phyloP scores from a whole-genome alignment of 1,140 invertebrate species.

The Zaprionus inermis region DNA sequence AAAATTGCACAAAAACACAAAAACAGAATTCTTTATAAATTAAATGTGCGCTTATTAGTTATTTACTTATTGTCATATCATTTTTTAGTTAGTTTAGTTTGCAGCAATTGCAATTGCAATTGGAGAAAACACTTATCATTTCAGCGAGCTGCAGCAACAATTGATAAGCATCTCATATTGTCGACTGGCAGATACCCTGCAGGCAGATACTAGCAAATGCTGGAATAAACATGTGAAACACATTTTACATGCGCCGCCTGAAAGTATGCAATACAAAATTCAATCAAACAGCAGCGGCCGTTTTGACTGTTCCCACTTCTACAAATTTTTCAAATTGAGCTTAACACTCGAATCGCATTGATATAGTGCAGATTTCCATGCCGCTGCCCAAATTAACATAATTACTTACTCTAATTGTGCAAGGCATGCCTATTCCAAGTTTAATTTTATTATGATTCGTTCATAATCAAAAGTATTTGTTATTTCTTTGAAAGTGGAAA shows the following conservation, averaged over 20 bases:
- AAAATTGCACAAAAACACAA: slow-evolving; percentile 11
- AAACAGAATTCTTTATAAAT: slow-evolving; percentile 44
- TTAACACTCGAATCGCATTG: too few species aligned
- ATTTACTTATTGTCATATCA: slow-evolving; percentile 22
- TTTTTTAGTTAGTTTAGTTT: slow-evolving; percentile 2
- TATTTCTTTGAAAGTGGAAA: not conserved
- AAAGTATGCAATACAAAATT: too few species aligned
- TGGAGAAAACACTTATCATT: not conserved
- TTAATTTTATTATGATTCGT: not conserved
- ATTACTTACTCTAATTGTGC: not conserved
- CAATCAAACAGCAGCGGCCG: too few species aligned
- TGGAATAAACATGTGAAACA: too few species aligned
- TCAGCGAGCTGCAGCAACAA: not conserved
- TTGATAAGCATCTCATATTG: not conserved
- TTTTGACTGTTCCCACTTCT: too few species aligned
- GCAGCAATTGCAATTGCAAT: slow-evolving; percentile 9
- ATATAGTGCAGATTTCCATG: too few species aligned
- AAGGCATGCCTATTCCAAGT: not conserved
- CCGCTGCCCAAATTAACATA: not conserved
- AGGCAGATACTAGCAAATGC: not conserved
- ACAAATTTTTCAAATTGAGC: too few species aligned
- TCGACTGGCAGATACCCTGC: not conserved
- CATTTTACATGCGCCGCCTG: too few species aligned
- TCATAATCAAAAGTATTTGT: not conserved
- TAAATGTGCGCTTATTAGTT: slow-evolving; percentile 53